Evolutionary conservation across 2,113 vertebrate species (phyloP).

Genomic region (Oriolus oriolus): DNA sequence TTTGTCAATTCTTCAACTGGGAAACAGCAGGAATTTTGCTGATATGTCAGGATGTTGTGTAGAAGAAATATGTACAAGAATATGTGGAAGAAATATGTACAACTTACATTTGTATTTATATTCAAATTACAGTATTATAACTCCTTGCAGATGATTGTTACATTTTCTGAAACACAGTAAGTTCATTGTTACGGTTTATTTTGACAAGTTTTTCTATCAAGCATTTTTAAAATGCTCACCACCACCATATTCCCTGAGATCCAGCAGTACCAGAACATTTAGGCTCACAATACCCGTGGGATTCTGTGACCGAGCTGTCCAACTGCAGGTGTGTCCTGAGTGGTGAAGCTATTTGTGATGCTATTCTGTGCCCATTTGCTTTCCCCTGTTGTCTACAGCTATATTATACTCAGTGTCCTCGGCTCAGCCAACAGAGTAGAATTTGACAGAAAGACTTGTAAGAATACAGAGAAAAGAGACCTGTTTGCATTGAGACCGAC

Average conservation of each 20-base stretch:
- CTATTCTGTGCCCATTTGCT: neutral
- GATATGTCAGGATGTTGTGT: neutral
- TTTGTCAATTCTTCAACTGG: neutral
- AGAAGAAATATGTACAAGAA: too few species aligned
- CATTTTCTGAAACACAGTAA: neutral
- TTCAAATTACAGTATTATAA: neutral
- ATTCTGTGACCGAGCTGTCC: neutral
- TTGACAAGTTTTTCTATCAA: neutral
- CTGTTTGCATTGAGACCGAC: neutral
- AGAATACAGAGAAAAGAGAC: neutral
- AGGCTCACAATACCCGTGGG: accelerated
- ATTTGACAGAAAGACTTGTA: neutral
- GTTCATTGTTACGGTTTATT: neutral
- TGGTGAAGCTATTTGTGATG: neutral
- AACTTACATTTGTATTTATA: neutral
- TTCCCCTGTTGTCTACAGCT: neutral
- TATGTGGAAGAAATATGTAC: too few species aligned
- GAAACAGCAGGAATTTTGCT: neutral
- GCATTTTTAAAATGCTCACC: neutral
- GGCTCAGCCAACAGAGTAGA: neutral
- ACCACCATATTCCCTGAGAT: neutral
- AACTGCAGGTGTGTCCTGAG: neutral
- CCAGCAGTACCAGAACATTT: neutral
- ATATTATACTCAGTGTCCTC: neutral
- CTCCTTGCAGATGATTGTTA: neutral